phyloP scores from a whole-genome alignment of 2,797 vertebrate genomes.

The Sebastolobus alascanus region DNA sequence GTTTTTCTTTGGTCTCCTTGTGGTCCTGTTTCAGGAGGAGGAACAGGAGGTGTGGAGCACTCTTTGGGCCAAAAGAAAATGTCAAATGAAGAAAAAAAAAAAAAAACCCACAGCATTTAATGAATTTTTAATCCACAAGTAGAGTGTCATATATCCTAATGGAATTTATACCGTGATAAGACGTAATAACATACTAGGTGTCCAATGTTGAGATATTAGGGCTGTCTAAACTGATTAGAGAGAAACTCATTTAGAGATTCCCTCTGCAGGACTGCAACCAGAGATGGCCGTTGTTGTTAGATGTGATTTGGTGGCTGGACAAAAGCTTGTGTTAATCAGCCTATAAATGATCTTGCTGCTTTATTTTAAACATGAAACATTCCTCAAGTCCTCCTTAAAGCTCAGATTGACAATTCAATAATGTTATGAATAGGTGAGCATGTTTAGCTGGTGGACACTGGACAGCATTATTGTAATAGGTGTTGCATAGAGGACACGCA shows the following conservation, averaged over 20 bases:
- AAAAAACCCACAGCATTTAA: not conserved
- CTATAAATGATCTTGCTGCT: not conserved
- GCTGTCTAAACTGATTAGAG: constrained; percentile 15
- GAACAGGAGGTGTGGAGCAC: not conserved
- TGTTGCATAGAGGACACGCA: constrained; percentile 8
- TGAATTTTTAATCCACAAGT: constrained; percentile 12
- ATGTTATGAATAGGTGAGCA: not conserved
- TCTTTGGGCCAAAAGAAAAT: not conserved
- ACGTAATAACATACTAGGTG: constrained; percentile 19
- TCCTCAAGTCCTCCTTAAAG: not conserved
- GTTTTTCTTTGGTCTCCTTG: constrained; percentile 3
- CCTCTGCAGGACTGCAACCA: constrained; percentile 6
- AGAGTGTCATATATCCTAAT: constrained; percentile 1
- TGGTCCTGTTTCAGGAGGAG: not conserved
- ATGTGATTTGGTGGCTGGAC: constrained; percentile 16
- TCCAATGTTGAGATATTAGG: constrained; percentile 16
- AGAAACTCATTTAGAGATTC: constrained; percentile 23
- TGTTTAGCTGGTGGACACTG: constrained; percentile 1
- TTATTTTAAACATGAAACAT: not conserved
- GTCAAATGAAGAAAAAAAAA: not conserved
- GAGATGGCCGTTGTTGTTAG: constrained; percentile 5
- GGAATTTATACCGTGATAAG: constrained; percentile 3
- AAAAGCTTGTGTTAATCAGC: not conserved
- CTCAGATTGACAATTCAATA: not conserved
- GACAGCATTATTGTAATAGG: not conserved